phyloP scores from a whole-genome alignment of 2,888 invertebrate genomes.

The Drosophila diplacantha region DNA sequence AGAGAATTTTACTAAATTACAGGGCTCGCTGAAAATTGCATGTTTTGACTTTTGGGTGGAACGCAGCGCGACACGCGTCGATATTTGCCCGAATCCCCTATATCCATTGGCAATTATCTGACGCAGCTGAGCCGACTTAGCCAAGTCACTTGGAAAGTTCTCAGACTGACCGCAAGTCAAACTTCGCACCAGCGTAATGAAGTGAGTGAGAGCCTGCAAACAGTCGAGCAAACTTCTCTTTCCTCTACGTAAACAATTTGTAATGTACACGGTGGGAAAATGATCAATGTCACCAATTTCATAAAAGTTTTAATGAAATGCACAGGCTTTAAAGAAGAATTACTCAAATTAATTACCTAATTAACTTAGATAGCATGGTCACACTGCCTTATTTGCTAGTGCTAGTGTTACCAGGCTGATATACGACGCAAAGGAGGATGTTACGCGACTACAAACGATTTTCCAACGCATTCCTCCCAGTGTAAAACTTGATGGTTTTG shows the following conservation, averaged over 20 bases:
- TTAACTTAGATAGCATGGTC: background rate
- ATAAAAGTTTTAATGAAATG: accelerated
- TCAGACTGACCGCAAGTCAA: constrained; percentile 42
- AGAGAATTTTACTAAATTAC: constrained; percentile 43
- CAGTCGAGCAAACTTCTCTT: constrained; percentile 21
- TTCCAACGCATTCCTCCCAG: constrained; percentile 30
- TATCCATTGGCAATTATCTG: constrained; percentile 22
- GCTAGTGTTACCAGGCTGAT: background rate
- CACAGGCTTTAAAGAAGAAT: too few relatives aligned
- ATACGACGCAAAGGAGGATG: background rate
- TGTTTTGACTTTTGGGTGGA: constrained; percentile 57
- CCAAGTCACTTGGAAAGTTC: constrained; percentile 63
- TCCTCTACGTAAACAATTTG: constrained; percentile 4
- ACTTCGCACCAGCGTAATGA: constrained; percentile 32
- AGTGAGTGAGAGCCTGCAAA: constrained; percentile 26
- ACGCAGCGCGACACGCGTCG: constrained; percentile 51
- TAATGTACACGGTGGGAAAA: constrained; percentile 29
- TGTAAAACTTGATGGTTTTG: constrained; percentile 36
- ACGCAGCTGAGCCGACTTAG: constrained; percentile 68
- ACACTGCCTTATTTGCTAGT: background rate
- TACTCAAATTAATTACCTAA: too few relatives aligned
- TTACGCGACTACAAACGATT: background rate
- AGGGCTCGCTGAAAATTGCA: constrained; percentile 59
- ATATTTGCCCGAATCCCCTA: constrained; percentile 7
- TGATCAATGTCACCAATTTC: accelerated